Percentiles rank a stretch among this genome's conserved stretches.
Conservation (phyloP, 2,113 vertebrate genomes). For the Drymodes brunneopygia region DNA sequence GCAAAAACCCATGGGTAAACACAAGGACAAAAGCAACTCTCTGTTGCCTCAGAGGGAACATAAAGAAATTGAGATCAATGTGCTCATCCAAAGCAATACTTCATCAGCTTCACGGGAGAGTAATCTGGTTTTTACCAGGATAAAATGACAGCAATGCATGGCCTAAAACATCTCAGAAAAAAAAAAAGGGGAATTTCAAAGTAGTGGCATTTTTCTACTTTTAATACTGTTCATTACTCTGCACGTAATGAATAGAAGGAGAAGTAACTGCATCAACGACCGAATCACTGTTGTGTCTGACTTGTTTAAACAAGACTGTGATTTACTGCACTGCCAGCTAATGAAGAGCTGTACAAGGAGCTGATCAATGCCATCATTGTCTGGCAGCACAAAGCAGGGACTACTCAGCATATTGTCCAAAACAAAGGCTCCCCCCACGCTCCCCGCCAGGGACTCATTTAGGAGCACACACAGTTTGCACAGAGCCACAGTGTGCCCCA, state of each 20-base stretch:
- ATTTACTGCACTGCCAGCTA: conserved; percentile 52
- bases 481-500: neutral
- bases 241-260: neutral
- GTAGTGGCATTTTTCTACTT: neutral
- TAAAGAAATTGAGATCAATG: neutral
- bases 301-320: conserved; percentile 48
- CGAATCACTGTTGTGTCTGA: neutral
- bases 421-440: neutral
- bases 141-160: neutral
- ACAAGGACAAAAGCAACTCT: neutral
- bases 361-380: conserved; percentile 48
- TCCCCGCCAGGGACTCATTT: neutral
- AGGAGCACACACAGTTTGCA: neutral
- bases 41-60: neutral
- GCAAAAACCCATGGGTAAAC: neutral
- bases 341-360: conserved; percentile 51
- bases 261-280: conserved; percentile 3
- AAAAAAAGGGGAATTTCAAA: conserved; percentile 10
- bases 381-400: conserved; percentile 32
- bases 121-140: neutral
- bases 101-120: neutral
- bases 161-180: neutral
- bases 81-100: neutral
- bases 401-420: conserved; percentile 35
- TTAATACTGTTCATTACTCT: neutral